phyloP scores from a whole-genome alignment of 2,113 vertebrate genomes.

The Amazona guildingii region DNA sequence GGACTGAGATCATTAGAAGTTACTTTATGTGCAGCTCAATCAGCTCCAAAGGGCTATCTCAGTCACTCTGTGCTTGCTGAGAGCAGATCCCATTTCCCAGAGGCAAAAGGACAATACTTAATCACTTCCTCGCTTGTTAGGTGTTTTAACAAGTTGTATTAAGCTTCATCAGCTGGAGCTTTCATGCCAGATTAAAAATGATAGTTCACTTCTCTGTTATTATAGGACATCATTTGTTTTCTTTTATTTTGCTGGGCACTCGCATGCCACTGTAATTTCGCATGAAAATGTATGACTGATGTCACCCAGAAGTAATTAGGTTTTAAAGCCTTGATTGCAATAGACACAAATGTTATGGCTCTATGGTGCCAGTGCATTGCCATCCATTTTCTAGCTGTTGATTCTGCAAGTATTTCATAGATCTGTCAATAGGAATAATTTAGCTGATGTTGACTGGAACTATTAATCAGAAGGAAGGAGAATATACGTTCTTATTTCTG shows the following conservation, averaged over 20 bases:
- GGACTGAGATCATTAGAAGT: constrained; percentile 66
- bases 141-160: constrained; percentile 71
- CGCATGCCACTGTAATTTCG: constrained; percentile 56
- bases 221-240: constrained; percentile 66
- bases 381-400: constrained; percentile 58
- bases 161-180: constrained; percentile 58
- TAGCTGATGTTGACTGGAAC: constrained; percentile 52
- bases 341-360: constrained; percentile 44
- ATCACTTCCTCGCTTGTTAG: constrained; percentile 67
- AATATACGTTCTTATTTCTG: not conserved
- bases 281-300: constrained; percentile 68
- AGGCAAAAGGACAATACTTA: constrained; percentile 61
- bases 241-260: constrained; percentile 62
- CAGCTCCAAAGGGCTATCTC: constrained; percentile 52
- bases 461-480: constrained; percentile 56
- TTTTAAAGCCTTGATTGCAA: constrained; percentile 71
- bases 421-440: constrained; percentile 70
- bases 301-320: constrained; percentile 72
- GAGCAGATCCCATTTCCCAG: constrained; percentile 58
- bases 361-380: constrained; percentile 46
- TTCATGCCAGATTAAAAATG: constrained; percentile 68
- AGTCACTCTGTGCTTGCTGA: not conserved
- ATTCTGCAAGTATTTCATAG: constrained; percentile 70
- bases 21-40: constrained; percentile 61
- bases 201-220: constrained; percentile 59